Percentiles rank a stretch among this genome's conserved stretches.
Evolutionary conservation across 2,113 vertebrate species (phyloP).

Genomic region (Pristiophorus japonicus): DNA sequence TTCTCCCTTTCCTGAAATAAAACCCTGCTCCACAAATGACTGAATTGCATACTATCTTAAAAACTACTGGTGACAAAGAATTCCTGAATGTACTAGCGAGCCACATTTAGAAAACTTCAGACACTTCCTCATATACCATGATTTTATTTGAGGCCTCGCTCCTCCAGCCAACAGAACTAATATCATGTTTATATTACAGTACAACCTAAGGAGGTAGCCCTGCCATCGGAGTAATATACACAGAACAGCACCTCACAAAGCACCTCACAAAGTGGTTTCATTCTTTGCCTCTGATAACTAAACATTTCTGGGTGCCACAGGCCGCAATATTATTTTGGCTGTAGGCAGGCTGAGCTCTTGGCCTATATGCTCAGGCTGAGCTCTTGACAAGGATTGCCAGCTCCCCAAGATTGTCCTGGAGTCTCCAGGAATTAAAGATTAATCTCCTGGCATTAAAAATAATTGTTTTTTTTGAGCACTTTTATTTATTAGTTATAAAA

Average conservation of each 20-base stretch:
- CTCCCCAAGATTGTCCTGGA: background rate
- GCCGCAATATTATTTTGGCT: too few species aligned
- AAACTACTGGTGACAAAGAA: background rate
- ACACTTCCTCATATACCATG: background rate
- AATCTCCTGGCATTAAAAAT: background rate
- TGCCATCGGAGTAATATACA: background rate
- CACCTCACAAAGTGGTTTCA: background rate
- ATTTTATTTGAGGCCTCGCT: background rate
- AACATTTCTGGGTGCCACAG: too few species aligned
- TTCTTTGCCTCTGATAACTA: background rate
- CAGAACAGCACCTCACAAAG: background rate
- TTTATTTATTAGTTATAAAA: background rate
- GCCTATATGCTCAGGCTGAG: background rate
- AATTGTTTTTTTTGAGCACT: background rate
- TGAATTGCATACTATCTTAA: constrained; percentile 3
- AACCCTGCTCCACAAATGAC: background rate
- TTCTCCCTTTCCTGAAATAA: background rate
- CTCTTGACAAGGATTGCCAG: background rate
- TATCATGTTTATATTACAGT: background rate
- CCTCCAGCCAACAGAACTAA: background rate
- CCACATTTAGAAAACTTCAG: background rate
- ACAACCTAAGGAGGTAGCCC: background rate
- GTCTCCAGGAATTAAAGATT: too few species aligned
- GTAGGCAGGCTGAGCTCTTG: background rate
- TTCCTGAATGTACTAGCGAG: background rate